Percentiles rank a stretch among this genome's conserved stretches.
phyloP scores from a whole-genome alignment of 2,113 vertebrate species.

The Chionis minor region DNA sequence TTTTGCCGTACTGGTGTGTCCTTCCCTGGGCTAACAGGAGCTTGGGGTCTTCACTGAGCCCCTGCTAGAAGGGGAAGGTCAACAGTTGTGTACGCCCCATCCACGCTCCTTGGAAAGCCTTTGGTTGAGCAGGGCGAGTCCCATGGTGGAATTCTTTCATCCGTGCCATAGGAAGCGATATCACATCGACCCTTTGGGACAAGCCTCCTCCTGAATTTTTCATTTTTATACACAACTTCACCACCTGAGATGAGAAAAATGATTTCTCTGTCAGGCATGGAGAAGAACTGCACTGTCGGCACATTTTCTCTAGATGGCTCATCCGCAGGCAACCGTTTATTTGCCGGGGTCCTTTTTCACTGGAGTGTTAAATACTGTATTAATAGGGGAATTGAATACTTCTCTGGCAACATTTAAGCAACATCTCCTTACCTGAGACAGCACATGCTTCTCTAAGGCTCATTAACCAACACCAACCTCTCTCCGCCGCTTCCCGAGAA shows the following conservation, averaged over 20 bases:
- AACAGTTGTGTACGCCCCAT: fast-evolving
- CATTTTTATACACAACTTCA: neutral
- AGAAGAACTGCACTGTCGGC: neutral
- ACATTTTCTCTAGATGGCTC: neutral
- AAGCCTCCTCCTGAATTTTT: neutral
- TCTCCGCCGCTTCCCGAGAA: fast-evolving
- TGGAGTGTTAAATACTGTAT: neutral
- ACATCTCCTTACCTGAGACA: neutral
- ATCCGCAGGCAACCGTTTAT: neutral
- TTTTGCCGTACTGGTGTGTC: neutral
- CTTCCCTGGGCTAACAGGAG: neutral
- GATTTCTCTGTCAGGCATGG: neutral
- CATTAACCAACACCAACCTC: neutral
- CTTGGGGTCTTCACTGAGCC: neutral
- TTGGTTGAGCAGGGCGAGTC: fast-evolving
- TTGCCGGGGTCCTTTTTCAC: neutral
- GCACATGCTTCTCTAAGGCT: neutral
- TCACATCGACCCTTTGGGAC: neutral
- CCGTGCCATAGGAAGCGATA: neutral
- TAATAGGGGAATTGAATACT: neutral
- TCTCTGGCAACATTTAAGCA: neutral
- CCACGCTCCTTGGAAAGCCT: neutral
- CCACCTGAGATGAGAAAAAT: neutral
- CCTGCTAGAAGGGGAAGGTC: neutral
- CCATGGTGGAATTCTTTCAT: neutral